A percentile compares a stretch with the other conserved stretches of the same genome.
These are phyloP conservation scores for Rotaria sp. DNA, from an alignment of 2,888 invertebrate genomes.

Conservation along the genomic window DNA sequence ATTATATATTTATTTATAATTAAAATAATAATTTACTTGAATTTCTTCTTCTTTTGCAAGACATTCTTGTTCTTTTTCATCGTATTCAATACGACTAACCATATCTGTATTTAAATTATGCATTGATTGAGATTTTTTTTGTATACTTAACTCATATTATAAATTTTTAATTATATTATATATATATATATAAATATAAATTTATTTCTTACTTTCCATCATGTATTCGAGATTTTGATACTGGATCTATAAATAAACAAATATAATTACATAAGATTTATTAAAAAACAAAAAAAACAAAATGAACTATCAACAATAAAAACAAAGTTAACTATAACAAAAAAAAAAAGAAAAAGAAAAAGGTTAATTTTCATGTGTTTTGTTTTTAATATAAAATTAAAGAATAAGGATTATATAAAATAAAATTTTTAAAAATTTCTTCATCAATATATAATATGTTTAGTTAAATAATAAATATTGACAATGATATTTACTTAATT, in stretches of 20 bases:
- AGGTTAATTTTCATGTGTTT: too few relatives aligned
- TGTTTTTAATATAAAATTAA: too few relatives aligned
- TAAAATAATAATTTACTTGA: conserved; percentile 35
- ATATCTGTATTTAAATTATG: conserved; percentile 8
- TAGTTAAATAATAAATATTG: too few relatives aligned
- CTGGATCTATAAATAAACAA: not conserved
- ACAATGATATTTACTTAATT: not conserved
- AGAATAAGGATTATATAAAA: too few relatives aligned
- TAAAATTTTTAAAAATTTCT: not conserved
- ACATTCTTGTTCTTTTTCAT: conserved; percentile 40
- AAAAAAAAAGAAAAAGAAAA: too few relatives aligned
- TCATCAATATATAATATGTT: not conserved
- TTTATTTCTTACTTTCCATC: not conserved
- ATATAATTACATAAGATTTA: too few relatives aligned
- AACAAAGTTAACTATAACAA: not conserved
- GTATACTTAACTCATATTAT: not conserved
- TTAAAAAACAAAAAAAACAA: too few relatives aligned
- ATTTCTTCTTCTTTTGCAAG: conserved; percentile 41
- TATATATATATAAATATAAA: too few relatives aligned
- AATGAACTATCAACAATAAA: too few relatives aligned
- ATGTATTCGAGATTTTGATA: not conserved
- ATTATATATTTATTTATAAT: too few relatives aligned
- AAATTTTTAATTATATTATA: too few relatives aligned
- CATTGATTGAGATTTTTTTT: not conserved
- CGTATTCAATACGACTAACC: conserved; percentile 31